These are phyloP conservation scores for Dromococcyx pavoninus DNA, from an alignment of 2,797 vertebrate species.

Conservation along the genomic window DNA sequence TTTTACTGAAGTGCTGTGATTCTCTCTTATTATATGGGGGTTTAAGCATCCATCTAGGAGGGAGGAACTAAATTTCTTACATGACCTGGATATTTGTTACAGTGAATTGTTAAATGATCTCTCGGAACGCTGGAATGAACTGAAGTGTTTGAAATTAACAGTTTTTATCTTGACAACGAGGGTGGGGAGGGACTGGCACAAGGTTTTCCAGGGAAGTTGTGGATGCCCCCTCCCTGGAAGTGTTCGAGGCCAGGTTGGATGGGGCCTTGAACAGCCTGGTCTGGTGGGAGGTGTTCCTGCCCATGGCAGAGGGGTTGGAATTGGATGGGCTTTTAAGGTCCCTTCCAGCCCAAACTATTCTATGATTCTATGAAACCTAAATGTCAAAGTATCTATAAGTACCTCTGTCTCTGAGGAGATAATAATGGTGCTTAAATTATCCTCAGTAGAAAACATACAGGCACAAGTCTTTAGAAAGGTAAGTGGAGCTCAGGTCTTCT, in stretches of 20 bases:
- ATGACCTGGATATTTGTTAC: not conserved
- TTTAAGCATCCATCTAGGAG: not conserved
- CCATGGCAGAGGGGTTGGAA: too few species aligned
- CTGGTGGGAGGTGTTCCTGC: too few species aligned
- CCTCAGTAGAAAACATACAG: not conserved
- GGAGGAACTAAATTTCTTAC: not conserved
- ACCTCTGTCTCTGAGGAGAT: not conserved
- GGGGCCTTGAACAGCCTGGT: too few species aligned
- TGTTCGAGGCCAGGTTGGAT: too few species aligned
- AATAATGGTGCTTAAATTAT: not conserved
- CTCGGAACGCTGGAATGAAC: not conserved
- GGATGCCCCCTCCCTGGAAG: too few species aligned
- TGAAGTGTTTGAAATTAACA: not conserved
- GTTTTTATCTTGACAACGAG: too few species aligned
- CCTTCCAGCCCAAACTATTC: too few species aligned
- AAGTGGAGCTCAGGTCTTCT: not conserved
- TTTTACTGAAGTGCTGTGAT: not conserved
- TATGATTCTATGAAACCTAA: not conserved
- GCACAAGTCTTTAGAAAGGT: not conserved
- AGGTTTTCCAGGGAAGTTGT: too few species aligned
- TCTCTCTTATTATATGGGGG: not conserved
- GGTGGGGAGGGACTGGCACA: too few species aligned
- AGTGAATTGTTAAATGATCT: not conserved
- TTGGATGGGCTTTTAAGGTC: too few species aligned
- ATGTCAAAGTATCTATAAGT: not conserved